These are phyloP conservation scores for Pachydiplax longipennis DNA, from an alignment of 2,888 invertebrate species.

Conservation along the genomic window DNA sequence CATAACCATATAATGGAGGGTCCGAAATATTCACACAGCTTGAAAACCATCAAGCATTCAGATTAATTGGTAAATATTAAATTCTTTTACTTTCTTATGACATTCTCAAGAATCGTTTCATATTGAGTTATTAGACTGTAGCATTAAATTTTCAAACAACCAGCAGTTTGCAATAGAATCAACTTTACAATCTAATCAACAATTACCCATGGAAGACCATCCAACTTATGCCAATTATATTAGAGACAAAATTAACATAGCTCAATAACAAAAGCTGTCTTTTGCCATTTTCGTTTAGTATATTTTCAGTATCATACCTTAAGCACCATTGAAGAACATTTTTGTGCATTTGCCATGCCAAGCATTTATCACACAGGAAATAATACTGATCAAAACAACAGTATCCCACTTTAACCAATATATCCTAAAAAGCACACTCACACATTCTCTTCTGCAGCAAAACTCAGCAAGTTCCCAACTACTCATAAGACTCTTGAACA, in stretches of 20 bases:
- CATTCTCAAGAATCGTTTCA: background rate
- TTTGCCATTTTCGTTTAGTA: conserved; percentile 23
- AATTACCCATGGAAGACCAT: conserved; percentile 39
- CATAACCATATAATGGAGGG: conserved; percentile 34
- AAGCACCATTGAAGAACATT: conserved; percentile 42
- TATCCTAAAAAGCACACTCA: conserved; percentile 26
- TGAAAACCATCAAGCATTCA: conserved; percentile 14
- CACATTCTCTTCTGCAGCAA: conserved; percentile 19
- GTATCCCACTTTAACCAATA: conserved; percentile 37
- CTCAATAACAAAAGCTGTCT: conserved; percentile 37
- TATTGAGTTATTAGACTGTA: background rate
- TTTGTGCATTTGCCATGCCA: conserved; percentile 42
- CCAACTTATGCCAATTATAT: conserved; percentile 37
- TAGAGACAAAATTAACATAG: conserved; percentile 31
- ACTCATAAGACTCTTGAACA: conserved; percentile 38
- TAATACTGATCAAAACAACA: conserved; percentile 45
- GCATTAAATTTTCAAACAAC: background rate
- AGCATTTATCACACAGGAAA: conserved; percentile 44
- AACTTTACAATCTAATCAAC: conserved; percentile 7
- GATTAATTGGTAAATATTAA: background rate
- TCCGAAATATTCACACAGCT: conserved; percentile 30
- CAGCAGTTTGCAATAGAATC: conserved; percentile 10
- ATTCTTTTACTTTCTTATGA: background rate
- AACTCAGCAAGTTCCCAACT: conserved; percentile 32
- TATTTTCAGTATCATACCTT: conserved; percentile 43